Conservation (phyloP, 2,113 vertebrate genomes). For the Tinamus guttatus region DNA sequence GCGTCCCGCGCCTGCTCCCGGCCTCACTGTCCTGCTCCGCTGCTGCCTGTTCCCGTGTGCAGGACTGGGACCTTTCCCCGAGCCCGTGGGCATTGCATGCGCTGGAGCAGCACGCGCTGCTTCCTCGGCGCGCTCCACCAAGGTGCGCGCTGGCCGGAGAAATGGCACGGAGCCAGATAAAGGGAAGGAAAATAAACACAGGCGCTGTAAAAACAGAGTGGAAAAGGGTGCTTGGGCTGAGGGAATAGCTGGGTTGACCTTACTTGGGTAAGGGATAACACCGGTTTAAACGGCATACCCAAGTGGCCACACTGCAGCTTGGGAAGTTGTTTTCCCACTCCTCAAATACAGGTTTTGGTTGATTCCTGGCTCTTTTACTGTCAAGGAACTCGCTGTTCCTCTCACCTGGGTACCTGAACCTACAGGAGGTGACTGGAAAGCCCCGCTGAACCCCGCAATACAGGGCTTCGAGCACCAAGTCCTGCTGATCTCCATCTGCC, state of each 20-base stretch:
- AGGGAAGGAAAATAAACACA: conserved; percentile 38
- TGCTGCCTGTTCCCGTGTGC: not conserved
- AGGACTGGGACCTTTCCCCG: not conserved
- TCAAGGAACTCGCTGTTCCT: not conserved
- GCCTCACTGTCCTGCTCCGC: not conserved
- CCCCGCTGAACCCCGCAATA: not conserved
- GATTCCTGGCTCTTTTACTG: not conserved
- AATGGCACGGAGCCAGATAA: not conserved
- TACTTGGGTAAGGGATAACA: not conserved
- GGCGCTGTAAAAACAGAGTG: not conserved
- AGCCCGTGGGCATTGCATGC: not conserved
- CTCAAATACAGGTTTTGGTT: not conserved
- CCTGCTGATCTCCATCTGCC: not conserved
- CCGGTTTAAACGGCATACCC: not conserved
- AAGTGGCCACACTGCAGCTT: not conserved
- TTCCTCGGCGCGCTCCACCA: not conserved
- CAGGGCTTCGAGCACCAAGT: rapidly evolving
- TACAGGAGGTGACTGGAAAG: not conserved
- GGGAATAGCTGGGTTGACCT: not conserved
- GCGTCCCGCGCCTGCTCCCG: not conserved
- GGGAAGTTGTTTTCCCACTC: not conserved
- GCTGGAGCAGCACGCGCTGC: not conserved
- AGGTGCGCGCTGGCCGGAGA: not conserved
- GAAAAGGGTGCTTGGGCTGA: not conserved
- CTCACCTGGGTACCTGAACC: not conserved